A percentile compares a stretch with the other conserved stretches of the same genome.
phyloP scores from a whole-genome alignment of 2,113 vertebrate genomes.

The Tyrannus savana region DNA sequence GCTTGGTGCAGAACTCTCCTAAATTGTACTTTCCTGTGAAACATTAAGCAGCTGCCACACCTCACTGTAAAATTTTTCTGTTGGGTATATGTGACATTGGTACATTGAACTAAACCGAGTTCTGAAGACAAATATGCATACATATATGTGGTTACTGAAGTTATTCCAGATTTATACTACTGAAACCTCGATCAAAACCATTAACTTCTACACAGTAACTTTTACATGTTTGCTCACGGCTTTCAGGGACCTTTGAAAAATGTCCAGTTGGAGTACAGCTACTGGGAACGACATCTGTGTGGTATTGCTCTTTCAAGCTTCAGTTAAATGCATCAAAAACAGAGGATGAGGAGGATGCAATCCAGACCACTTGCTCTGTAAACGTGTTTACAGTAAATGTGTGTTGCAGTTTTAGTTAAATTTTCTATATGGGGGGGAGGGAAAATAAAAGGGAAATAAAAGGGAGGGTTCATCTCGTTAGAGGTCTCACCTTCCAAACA shows the following conservation, averaged over 20 bases:
- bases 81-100: not conserved
- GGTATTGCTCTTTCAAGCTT: not conserved
- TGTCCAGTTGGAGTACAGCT: not conserved
- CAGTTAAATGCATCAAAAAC: not conserved
- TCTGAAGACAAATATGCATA: not conserved
- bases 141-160: not conserved
- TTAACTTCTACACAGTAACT: not conserved
- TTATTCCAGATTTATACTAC: slow-evolving; percentile 17
- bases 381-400: not conserved
- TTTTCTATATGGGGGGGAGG: not conserved
- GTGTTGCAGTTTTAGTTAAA: not conserved
- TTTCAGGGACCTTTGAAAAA: slow-evolving; percentile 36
- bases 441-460: not conserved
- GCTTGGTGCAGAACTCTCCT: not conserved
- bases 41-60: not conserved
- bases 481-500: not conserved
- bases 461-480: not conserved
- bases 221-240: not conserved
- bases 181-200: slow-evolving; percentile 33
- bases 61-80: not conserved
- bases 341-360: not conserved
- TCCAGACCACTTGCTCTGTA: not conserved
- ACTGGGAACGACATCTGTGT: not conserved
- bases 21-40: not conserved
- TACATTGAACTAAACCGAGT: not conserved